Base-by-base conservation (phyloP, 2,888 invertebrate genomes). In the Cremastobaeus sp. region DNA sequence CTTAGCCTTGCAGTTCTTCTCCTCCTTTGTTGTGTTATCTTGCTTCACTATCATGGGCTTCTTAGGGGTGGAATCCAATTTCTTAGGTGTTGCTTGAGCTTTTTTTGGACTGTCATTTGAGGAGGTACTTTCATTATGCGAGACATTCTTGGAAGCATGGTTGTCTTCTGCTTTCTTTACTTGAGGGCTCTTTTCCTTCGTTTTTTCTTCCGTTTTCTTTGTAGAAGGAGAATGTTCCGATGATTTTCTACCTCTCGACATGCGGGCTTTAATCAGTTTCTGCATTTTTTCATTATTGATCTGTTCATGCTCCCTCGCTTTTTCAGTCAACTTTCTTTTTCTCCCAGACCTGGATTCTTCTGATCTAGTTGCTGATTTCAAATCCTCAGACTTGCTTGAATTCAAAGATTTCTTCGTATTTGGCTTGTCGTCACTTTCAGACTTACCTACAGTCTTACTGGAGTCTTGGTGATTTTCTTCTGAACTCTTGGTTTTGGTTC, bases 301-400 rank as follows among this genome's bases (percentile, higher is more conserved):
- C 25, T 85, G 81, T 68, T 85, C 86, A 45, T 86, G 84, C 28
- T 86, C 86, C 1, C 85, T 80, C 0, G 86, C 87, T 59, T 85
- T 87, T 45, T 87, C 88, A 0, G 88, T 88, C 0, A 83, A 82
- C 52, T 86, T 88, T 2, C 87, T 77, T 55, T 87, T 88, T 32
- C 88, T 84, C 3, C 87, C 87, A 0, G 86, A 86, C 43, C 87
- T 80, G 1, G 54, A 66, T 20, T 57, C 54, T 18, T 69, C 69
- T 11, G 9, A 25, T 11, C 54, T 41, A 15, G 3, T 4, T 28
- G 43, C 45, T 35, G 37, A 5, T 50, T 64, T 71, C 20, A 71
- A n/a, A n/a, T 77, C 3, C 9, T 47, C n/a, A 1, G 3, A 9
- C 47, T 68, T 32, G n/a, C 11, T 32, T n/a, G 32, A 6, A 9